A percentile compares a stretch with the other conserved stretches of the same genome.
These are phyloP conservation scores for Anolis sagrei DNA, from an alignment of 2,113 vertebrate species.

Conservation along the genomic window DNA sequence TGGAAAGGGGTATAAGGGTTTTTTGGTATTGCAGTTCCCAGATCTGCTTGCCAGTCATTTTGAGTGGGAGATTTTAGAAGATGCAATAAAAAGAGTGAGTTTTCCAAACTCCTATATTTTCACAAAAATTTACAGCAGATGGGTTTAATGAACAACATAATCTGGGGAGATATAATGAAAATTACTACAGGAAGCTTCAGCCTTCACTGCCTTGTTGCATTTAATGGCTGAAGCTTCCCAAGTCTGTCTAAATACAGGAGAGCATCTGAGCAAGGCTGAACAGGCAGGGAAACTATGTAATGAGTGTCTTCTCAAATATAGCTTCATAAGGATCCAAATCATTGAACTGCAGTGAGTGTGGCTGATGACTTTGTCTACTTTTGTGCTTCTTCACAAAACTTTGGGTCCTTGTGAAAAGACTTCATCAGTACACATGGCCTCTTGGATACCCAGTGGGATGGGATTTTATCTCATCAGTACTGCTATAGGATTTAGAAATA, in stretches of 20 bases:
- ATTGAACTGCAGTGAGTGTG: not conserved
- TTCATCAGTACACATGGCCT: not conserved
- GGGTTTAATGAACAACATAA: not conserved
- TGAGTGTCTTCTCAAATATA: not conserved
- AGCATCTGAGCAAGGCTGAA: not conserved
- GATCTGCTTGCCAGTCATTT: no score
- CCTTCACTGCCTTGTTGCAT: not conserved
- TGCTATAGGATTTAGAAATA: not conserved
- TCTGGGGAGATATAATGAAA: not conserved
- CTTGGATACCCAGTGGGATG: not conserved
- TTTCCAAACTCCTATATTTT: not conserved
- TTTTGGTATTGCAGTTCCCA: no score
- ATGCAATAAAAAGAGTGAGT: no score
- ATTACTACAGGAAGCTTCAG: not conserved
- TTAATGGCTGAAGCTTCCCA: not conserved
- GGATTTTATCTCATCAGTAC: not conserved
- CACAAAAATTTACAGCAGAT: not conserved
- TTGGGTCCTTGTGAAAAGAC: not conserved
- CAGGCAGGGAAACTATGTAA: not conserved
- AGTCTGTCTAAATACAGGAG: not conserved
- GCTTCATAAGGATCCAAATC: not conserved
- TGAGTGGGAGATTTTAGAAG: no score
- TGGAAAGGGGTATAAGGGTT: no score
- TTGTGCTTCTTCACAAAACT: not conserved
- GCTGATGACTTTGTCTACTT: not conserved